A percentile compares a stretch with the other conserved stretches of the same genome.
These are phyloP conservation scores for Aleiodes alternator DNA, from an alignment of 2,888 invertebrate species.

Conservation along the genomic window DNA sequence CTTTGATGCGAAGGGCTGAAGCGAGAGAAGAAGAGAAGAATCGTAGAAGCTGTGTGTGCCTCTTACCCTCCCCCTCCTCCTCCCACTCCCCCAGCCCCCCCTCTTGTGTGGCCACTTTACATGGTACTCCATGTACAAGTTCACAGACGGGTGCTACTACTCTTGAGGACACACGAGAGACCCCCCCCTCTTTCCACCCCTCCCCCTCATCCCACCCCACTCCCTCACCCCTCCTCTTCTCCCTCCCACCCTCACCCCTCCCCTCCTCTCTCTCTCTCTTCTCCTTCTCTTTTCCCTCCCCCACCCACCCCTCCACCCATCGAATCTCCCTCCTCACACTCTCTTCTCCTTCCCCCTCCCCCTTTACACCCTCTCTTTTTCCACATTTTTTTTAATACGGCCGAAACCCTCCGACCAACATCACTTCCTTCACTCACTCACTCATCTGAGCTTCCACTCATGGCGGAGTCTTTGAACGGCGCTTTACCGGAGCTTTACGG, in stretches of 20 bases:
- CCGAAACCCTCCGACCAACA: background rate
- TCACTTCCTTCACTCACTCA: constrained; percentile 9
- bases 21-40: constrained; percentile 14
- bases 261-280: no score
- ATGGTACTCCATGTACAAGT: constrained; percentile 54
- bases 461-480: constrained; percentile 24
- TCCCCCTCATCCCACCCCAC: no score
- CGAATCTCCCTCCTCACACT: background rate
- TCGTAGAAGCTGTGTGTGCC: constrained; percentile 6
- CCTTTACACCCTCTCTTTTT: no score
- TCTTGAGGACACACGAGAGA: constrained; percentile 29
- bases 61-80: no score
- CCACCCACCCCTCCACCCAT: background rate
- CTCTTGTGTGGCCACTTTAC: constrained; percentile 57
- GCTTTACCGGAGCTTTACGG: constrained; percentile 41
- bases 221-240: background rate
- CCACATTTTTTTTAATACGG: background rate
- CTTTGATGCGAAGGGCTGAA: constrained; percentile 18
- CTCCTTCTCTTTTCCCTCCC: no score
- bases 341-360: no score
- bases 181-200: background rate
- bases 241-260: background rate
- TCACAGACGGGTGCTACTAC: constrained; percentile 35
- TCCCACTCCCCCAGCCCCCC: no score
- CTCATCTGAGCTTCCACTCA: constrained; percentile 12